Evolutionary conservation across 2,113 vertebrate species (phyloP).

Genomic region (Siphamia tubifer): DNA sequence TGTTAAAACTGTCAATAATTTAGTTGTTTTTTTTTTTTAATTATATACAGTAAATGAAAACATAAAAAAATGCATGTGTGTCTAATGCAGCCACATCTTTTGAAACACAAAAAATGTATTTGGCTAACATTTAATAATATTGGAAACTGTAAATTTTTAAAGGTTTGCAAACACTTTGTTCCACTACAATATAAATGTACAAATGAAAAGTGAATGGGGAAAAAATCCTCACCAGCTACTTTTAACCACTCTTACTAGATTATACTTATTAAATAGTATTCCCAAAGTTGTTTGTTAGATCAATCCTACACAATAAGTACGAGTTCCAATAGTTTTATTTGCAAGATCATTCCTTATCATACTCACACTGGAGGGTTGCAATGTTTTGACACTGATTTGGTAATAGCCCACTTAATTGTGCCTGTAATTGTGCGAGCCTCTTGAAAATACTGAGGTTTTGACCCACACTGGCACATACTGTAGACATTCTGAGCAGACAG

Average conservation of each 20-base stretch:
- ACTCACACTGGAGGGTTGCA: neutral
- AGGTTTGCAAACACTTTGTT: too few species aligned
- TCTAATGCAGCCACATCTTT: too few species aligned
- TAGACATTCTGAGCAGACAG: neutral
- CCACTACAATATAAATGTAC: too few species aligned
- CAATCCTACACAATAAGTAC: constrained; percentile 38
- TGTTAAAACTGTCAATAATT: too few species aligned
- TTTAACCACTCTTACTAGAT: neutral
- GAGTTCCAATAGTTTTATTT: constrained; percentile 57
- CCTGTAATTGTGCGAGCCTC: neutral
- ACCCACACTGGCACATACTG: neutral
- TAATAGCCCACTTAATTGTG: constrained; percentile 24
- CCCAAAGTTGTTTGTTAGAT: constrained; percentile 29
- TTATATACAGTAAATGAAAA: too few species aligned
- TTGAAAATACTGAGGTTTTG: neutral
- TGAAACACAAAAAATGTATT: too few species aligned
- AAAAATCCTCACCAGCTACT: neutral
- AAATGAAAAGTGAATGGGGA: neutral
- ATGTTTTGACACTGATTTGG: constrained; percentile 28
- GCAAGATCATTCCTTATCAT: too few species aligned
- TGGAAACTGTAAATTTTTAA: too few species aligned
- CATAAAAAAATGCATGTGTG: too few species aligned
- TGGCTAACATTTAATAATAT: too few species aligned
- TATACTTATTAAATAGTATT: neutral
- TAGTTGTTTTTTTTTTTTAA: too few species aligned